phyloP scores from a whole-genome alignment of 2,113 vertebrate species.

The Maccullochella peelii region DNA sequence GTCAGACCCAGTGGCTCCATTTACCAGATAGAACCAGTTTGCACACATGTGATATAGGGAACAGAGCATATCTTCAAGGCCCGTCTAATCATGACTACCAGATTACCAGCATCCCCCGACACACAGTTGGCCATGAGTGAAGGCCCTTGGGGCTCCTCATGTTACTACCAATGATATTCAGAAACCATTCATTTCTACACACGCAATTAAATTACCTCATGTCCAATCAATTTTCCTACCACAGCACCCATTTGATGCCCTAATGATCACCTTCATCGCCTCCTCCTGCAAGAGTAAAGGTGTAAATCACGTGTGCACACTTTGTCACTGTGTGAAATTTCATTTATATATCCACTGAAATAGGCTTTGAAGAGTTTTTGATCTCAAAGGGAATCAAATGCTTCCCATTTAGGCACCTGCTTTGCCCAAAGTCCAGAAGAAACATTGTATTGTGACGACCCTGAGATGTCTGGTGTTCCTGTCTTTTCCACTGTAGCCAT shows the following conservation, averaged over 20 bases:
- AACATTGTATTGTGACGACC: background rate
- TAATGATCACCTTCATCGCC: background rate
- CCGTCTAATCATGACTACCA: too few relatives aligned
- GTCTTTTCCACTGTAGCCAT: background rate
- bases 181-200: too few relatives aligned
- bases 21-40: too few relatives aligned
- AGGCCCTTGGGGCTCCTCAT: too few relatives aligned
- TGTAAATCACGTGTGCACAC: background rate
- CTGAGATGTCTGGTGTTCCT: background rate
- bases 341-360: background rate
- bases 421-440: background rate
- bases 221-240: too few relatives aligned
- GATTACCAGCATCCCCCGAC: too few relatives aligned
- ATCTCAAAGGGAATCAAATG: background rate
- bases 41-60: too few relatives aligned
- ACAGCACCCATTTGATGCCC: background rate
- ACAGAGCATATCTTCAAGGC: too few relatives aligned
- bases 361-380: background rate
- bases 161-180: too few relatives aligned
- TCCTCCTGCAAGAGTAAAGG: background rate
- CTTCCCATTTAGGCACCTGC: background rate
- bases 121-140: too few relatives aligned
- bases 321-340: background rate
- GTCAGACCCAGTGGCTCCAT: too few relatives aligned
- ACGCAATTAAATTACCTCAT: too few relatives aligned